A percentile compares a stretch with the other conserved stretches of the same genome.
These are phyloP conservation scores for Temnothorax nylanderi DNA, from an alignment of 1,140 invertebrate genomes.

Conservation along the genomic window DNA sequence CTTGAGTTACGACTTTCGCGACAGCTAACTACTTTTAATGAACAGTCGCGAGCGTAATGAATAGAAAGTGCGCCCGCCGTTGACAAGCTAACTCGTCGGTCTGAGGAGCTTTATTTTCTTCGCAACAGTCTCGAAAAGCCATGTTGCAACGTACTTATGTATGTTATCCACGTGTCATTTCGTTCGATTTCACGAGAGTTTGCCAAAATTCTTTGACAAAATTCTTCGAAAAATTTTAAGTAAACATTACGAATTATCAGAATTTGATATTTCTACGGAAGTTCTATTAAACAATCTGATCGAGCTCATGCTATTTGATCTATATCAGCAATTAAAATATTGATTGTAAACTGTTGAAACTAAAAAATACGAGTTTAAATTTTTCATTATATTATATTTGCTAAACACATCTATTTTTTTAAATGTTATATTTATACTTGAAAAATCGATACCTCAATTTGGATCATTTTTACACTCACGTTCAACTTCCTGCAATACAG, in stretches of 20 bases:
- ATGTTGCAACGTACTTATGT: not conserved
- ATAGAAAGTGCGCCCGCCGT: slow-evolving; percentile 66
- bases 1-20: slow-evolving; percentile 72
- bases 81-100: slow-evolving; percentile 11
- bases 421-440: not conserved
- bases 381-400: not conserved
- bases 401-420: not conserved
- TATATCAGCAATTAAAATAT: not conserved
- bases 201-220: not conserved
- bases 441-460: slow-evolving; percentile 12
- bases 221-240: not conserved
- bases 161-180: slow-evolving; percentile 4
- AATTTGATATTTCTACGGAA: not conserved
- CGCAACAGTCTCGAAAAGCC: slow-evolving; percentile 10
- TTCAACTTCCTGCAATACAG: slow-evolving; percentile 3
- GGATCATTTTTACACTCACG: slow-evolving; percentile 39
- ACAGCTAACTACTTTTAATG: slow-evolving; percentile 77
- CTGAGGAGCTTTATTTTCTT: slow-evolving; percentile 49
- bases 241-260: not conserved
- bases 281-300: not conserved
- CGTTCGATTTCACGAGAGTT: not conserved
- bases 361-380: not conserved
- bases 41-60: slow-evolving; percentile 75
- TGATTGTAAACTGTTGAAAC: not conserved
- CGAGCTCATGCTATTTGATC: not conserved